Percentiles rank a stretch among this genome's conserved stretches.
These are phyloP conservation scores for Gnathonemus longibarbis DNA, from an alignment of 2,113 vertebrate genomes.

Conservation along the genomic window DNA sequence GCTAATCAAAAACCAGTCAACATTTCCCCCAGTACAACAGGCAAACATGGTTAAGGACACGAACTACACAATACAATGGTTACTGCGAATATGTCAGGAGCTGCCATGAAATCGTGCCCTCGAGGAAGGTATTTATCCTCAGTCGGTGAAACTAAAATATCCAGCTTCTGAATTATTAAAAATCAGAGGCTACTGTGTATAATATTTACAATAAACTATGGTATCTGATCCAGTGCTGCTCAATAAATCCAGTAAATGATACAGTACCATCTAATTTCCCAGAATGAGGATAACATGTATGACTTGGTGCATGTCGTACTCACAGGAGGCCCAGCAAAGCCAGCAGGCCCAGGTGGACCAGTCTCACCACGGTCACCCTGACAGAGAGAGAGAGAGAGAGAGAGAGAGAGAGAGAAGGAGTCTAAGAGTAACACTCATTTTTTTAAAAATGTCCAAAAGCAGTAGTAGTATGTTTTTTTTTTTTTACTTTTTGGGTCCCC, in stretches of 20 bases:
- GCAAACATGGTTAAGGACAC: neutral
- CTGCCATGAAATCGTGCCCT: neutral
- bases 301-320: conserved; percentile 51
- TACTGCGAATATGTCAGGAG: neutral
- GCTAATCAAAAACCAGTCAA: neutral
- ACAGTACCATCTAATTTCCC: neutral
- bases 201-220: neutral
- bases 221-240: neutral
- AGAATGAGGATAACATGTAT: neutral
- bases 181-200: neutral
- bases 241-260: neutral
- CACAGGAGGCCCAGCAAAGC: conserved; percentile 92
- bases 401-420: conserved; percentile 20
- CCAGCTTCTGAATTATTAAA: neutral
- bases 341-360: conserved; percentile 83
- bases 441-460: neutral
- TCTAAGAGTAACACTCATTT: neutral
- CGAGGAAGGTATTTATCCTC: neutral
- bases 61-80: neutral
- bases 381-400: neutral
- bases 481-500: neutral
- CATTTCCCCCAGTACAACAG: neutral
- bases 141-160: neutral
- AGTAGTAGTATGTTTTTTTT: neutral
- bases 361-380: conserved; percentile 91